Conservation (phyloP, 1,140 invertebrate species). For the Drosophila takahashii region DNA sequence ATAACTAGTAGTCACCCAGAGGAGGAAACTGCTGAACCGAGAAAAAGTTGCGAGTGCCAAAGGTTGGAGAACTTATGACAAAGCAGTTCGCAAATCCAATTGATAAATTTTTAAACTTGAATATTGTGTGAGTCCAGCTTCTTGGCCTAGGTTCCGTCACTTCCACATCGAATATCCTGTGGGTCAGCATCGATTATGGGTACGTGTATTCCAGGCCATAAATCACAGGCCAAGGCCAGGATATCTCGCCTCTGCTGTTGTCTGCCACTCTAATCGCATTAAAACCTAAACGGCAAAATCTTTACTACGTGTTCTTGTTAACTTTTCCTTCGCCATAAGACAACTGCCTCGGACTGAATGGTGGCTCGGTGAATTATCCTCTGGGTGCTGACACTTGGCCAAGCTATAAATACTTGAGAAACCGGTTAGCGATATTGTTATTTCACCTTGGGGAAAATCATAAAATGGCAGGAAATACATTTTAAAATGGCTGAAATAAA, state of each 20-base stretch:
- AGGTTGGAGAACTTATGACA: constrained; percentile 70
- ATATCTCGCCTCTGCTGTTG: constrained; percentile 39
- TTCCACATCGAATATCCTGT: constrained; percentile 4
- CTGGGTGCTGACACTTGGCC: constrained; percentile 26
- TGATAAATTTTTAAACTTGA: constrained; percentile 76
- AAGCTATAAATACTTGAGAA: constrained; percentile 44
- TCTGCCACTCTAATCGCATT: constrained; percentile 75
- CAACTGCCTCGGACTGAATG: constrained; percentile 20
- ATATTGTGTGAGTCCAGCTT: constrained; percentile 41
- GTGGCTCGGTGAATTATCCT: constrained; percentile 13
- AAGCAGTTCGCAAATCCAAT: constrained; percentile 77
- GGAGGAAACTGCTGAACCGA: not conserved
- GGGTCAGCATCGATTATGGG: constrained; percentile 57
- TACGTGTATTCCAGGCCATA: constrained; percentile 62
- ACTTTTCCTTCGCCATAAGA: constrained; percentile 51
- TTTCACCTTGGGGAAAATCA: not conserved
- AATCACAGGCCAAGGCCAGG: constrained; percentile 58
- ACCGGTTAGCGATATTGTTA: constrained; percentile 8
- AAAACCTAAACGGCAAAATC: constrained; percentile 75
- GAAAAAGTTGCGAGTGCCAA: constrained; percentile 46
- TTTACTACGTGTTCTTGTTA: constrained; percentile 78
- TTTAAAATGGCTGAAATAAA: not conserved
- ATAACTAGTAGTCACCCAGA: constrained; percentile 34
- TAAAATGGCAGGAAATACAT: not conserved
- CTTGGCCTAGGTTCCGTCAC: constrained; percentile 5